Base-by-base conservation (phyloP, 2,888 invertebrate genomes). In the Catocala fraxini region DNA sequence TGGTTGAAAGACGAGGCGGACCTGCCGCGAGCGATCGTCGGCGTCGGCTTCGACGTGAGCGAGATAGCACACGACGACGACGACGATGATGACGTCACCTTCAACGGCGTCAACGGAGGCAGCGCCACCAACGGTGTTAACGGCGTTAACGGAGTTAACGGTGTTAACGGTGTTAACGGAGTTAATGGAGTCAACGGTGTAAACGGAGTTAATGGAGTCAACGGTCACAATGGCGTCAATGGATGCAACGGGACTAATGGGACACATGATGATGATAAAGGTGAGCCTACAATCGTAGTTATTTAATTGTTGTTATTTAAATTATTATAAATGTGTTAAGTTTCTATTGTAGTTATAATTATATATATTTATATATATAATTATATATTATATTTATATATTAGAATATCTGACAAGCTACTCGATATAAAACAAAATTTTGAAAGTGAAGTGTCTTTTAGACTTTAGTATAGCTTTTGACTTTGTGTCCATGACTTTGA, bases 1-100 rank as follows among this genome's bases (percentile, higher is more conserved):
- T 99, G 98, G 99, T 96, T 99, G 80, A 95, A 95, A 92, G 95
- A 95, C 91, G 95, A 95, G 80, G 89, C 91, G 77, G 91, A 94
- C 69, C 87, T 95, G 73, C 95, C 95, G 76, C 92, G 91, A 69
- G 92, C 89, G 76, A 94, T 94, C 74, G 90, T 89, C 60, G 92
- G 93, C 70, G 86, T 89, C 63, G 93, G 92, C 46, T 92, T 89
- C 80, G 87, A 85, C 63, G 73, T 79, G 52, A 65, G 82, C 61
- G 87, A 83, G 59, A 68, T 83, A 54, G 85, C 82, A 70, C 82
- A 88, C 81, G 91, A 89, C 60, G 84, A 83, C 64, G 86, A 87
- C 55, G 84, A 74, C 61, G 85, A 80, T 54, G 79, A 71, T 47
- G 80, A 78, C 59, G 81, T 79, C 65, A 80, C 66, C 51, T 71